Evolutionary conservation across 1,140 invertebrate genomes (phyloP).

Genomic region (Magallana gigas): DNA sequence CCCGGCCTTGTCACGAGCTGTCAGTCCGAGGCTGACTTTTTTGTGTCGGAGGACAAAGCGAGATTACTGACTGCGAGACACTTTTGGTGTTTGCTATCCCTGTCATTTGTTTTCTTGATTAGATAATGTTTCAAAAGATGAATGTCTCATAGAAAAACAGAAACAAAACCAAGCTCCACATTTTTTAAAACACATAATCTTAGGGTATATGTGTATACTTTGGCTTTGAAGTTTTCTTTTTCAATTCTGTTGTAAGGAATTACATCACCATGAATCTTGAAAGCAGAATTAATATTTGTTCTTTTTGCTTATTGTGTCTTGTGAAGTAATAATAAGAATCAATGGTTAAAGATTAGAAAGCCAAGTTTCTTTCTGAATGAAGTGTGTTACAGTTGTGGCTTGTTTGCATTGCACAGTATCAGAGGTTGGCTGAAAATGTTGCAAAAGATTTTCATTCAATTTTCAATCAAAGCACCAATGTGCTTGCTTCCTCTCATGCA

Average conservation of each 20-base stretch:
- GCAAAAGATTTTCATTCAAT: neutral
- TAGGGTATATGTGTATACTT: neutral
- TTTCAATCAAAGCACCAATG: neutral
- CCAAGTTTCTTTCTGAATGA: neutral
- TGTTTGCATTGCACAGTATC: neutral
- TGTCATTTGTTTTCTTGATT: neutral
- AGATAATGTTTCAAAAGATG: neutral
- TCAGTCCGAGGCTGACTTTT: neutral
- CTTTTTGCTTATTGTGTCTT: neutral
- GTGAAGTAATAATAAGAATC: neutral
- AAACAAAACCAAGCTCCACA: neutral
- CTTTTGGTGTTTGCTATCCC: slow-evolving; percentile 3
- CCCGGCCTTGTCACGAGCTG: slow-evolving; percentile 20
- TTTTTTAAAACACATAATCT: neutral
- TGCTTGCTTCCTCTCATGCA: neutral
- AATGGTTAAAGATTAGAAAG: neutral
- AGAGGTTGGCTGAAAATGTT: neutral
- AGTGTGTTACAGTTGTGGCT: neutral
- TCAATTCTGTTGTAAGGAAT: neutral
- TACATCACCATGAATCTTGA: neutral
- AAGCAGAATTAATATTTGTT: neutral
- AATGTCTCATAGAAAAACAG: neutral
- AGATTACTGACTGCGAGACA: neutral
- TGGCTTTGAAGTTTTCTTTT: neutral
- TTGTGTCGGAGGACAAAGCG: neutral